Evolutionary conservation across 92 coral and sea anemone genomes (phyloP).

Genomic region (Palythoa grandiflora): DNA sequence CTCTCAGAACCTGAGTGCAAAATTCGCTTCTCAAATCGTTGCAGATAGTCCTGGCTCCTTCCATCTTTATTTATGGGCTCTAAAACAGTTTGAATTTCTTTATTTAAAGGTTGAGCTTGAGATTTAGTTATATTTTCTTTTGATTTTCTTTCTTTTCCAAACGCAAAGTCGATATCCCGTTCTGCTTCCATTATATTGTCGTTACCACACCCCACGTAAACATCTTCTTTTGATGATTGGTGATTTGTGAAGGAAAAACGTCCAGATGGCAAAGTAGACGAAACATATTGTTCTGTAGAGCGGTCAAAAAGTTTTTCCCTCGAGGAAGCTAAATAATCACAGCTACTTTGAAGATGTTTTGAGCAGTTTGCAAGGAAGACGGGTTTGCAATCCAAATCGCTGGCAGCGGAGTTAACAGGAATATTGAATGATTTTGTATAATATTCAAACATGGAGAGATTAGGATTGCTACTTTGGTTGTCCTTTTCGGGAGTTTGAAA

Average conservation of each 20-base stretch:
- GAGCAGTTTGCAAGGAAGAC: neutral
- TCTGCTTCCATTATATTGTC: slow-evolving; percentile 79
- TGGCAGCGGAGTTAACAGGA: slow-evolving; percentile 64
- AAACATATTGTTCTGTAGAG: neutral
- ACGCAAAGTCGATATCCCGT: slow-evolving; percentile 58
- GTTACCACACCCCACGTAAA: slow-evolving; percentile 53
- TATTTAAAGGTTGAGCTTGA: neutral
- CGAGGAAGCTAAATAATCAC: neutral
- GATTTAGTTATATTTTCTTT: neutral
- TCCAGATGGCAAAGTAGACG: slow-evolving; percentile 54
- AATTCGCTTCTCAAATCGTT: slow-evolving; percentile 62
- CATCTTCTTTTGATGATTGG: slow-evolving; percentile 62
- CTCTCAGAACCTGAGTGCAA: slow-evolving; percentile 39
- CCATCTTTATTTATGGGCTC: neutral
- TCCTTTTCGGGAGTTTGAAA: slow-evolving; percentile 63
- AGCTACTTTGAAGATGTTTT: neutral
- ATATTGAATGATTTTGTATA: slow-evolving; percentile 51
- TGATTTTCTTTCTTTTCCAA: neutral
- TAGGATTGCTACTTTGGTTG: slow-evolving; percentile 9
- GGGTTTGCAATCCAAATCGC: slow-evolving; percentile 37
- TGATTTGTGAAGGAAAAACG: slow-evolving; percentile 67
- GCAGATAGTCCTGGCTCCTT: slow-evolving; percentile 50
- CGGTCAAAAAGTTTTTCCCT: neutral
- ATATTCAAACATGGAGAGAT: slow-evolving; percentile 34
- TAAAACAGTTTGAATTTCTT: neutral